Evolutionary conservation across 2,888 invertebrate genomes (phyloP), one percentile per base, ranked within the genome.

Genomic region (Sesamia inferens): DNA sequence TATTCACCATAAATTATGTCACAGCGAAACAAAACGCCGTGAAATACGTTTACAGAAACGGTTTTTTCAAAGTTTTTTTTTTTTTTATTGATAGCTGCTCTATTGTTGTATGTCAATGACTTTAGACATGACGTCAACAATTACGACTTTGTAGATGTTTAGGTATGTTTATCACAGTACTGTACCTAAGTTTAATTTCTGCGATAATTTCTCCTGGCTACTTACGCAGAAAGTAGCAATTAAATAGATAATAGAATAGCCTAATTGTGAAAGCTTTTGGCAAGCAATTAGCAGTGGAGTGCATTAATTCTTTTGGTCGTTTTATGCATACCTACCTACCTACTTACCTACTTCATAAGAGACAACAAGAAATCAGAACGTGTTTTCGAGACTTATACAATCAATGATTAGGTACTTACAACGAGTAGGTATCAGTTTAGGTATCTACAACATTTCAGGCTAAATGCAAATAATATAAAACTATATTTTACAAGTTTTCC

Each of bases 1-100:
- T 84, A 86, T 84, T 87, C 85, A 87, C 89, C 82, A 93, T 94
- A 94, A 93, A 93, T 94, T 94, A 93, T 90, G 92, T 90, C 91
- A 90, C 71, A 70, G 78, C 87, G 88, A 89, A 91, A 93, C 90
- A 91, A 90, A 90, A 85, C 57, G 68, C 86, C 47, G 81, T 71
- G 64, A 68, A 71, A 59, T 74, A 71, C 55, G 31, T 61, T 51
- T 51, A 62, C 10, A 72, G 55, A 71, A 65, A 51, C 19, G 39
- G 19, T 48, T 76, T 54, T 61, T 31, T 16, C 0, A 39, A 10
- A 31, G 14, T n/a, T n/a, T 61, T 61, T 74, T 61, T 61, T 74
- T 74, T 55, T 48, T 55, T 1, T 22, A n/a, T n/a, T 16, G 5
- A 72, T 31, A 31, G 39, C 5, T 19, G 47, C 11, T 14, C 4